phyloP scores from a whole-genome alignment of 2,888 invertebrate genomes.

The Mimumesa dahlbomi region DNA sequence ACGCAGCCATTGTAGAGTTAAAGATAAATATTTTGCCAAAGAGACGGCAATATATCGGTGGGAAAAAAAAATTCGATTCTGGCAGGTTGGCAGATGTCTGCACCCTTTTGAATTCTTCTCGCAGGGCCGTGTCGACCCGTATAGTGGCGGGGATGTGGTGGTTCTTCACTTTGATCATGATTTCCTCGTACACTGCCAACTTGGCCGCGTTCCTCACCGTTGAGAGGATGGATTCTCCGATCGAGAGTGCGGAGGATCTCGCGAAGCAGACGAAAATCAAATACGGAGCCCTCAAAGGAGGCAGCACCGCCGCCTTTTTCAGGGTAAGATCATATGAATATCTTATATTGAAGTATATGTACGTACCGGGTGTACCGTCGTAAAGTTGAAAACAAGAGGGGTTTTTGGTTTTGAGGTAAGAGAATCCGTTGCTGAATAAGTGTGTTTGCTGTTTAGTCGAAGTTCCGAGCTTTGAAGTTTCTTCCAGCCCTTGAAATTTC shows the following conservation, averaged over 20 bases:
- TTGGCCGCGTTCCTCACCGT: conserved; percentile 96
- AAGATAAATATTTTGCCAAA: too few relatives aligned
- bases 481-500: too few relatives aligned
- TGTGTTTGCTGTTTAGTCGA: too few relatives aligned
- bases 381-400: too few relatives aligned
- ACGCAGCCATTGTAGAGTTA: too few relatives aligned
- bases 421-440: too few relatives aligned
- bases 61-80: neutral
- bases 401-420: too few relatives aligned
- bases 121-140: conserved; percentile 92
- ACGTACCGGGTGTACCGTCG: too few relatives aligned
- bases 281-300: conserved; percentile 94
- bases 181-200: conserved; percentile 96
- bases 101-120: conserved; percentile 52
- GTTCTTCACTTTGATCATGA: conserved; percentile 95
- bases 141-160: conserved; percentile 95
- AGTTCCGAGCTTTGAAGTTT: too few relatives aligned
- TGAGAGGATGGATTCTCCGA: conserved; percentile 93
- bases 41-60: too few relatives aligned
- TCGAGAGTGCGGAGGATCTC: conserved; percentile 95
- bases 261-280: conserved; percentile 97
- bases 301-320: conserved; percentile 95
- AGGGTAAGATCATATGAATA: conserved; percentile 82
- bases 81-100: neutral
- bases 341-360: too few relatives aligned